Conservation (phyloP, 2,888 invertebrate species). For the Anorthoa munda region DNA sequence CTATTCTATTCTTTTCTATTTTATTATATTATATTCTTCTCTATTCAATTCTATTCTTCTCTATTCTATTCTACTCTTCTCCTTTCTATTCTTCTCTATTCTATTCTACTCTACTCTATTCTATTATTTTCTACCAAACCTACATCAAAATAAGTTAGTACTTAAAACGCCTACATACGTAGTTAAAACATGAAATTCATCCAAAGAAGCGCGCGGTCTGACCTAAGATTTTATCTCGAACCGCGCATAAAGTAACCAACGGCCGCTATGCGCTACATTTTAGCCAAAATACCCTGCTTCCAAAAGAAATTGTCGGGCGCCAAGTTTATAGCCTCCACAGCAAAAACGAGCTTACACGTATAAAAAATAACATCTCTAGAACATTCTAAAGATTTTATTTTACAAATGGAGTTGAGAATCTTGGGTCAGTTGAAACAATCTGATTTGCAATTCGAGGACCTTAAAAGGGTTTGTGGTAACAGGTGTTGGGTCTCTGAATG, state of each 20-base stretch:
- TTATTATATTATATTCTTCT: no score
- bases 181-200: slow-evolving; percentile 40
- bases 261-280: slow-evolving; percentile 53
- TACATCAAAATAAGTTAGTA: background rate
- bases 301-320: slow-evolving; percentile 41
- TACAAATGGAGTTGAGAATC: slow-evolving; percentile 51
- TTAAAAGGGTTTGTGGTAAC: slow-evolving; percentile 73
- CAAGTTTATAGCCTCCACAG: slow-evolving; percentile 32
- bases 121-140: slow-evolving; percentile 1
- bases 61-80: no score
- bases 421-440: slow-evolving; percentile 75
- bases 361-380: slow-evolving; percentile 37
- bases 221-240: slow-evolving; percentile 55
- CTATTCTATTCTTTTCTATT: no score
- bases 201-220: slow-evolving; percentile 30
- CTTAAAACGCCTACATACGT: slow-evolving; percentile 23
- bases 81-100: no score
- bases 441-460: slow-evolving; percentile 80
- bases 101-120: no score
- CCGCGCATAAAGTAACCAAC: slow-evolving; percentile 42
- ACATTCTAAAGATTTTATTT: slow-evolving; percentile 31
- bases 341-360: slow-evolving; percentile 21
- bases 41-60: no score
- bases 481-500: slow-evolving; percentile 64
- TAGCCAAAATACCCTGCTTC: slow-evolving; percentile 43